phyloP scores from a whole-genome alignment of 2,888 invertebrate species.

The Falcaria lacertinaria region DNA sequence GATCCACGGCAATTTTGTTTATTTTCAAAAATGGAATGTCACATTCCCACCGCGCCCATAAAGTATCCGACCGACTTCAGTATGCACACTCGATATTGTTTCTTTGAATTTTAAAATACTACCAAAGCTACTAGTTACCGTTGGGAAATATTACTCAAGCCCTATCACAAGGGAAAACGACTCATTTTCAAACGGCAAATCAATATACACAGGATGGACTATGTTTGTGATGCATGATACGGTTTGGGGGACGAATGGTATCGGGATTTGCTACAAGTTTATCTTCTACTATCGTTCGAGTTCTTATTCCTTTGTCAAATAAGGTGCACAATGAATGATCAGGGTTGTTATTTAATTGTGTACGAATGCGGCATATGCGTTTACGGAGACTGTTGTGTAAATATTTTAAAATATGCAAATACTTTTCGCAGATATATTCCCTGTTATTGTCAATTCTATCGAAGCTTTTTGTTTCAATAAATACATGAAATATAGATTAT shows the following conservation, averaged over 20 bases:
- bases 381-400: conserved; percentile 37
- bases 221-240: conserved; percentile 34
- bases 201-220: conserved; percentile 14
- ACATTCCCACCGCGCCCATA: conserved; percentile 68
- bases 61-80: conserved; percentile 61
- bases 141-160: conserved; percentile 24
- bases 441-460: conserved; percentile 39
- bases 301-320: conserved; percentile 12
- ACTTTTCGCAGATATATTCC: conserved; percentile 36
- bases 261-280: conserved; percentile 36
- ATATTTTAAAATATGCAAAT: conserved; percentile 52
- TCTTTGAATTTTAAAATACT: conserved; percentile 71
- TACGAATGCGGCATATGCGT: conserved; percentile 19
- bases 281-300: conserved; percentile 6
- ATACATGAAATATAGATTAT: conserved; percentile 1
- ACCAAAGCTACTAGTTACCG: conserved; percentile 16
- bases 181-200: conserved; percentile 30
- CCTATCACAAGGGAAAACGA: conserved; percentile 29
- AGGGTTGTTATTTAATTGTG: conserved; percentile 14
- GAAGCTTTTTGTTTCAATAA: conserved; percentile 21
- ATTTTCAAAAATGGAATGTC: conserved; percentile 53
- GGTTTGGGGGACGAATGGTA: conserved; percentile 43
- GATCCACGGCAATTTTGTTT: conserved; percentile 43
- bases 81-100: conserved; percentile 73
- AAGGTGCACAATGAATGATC: conserved; percentile 15